Percentiles rank a stretch among this genome's conserved stretches.
Evolutionary conservation across 2,797 vertebrate genomes (phyloP).

Genomic region (Valencia hispanica): DNA sequence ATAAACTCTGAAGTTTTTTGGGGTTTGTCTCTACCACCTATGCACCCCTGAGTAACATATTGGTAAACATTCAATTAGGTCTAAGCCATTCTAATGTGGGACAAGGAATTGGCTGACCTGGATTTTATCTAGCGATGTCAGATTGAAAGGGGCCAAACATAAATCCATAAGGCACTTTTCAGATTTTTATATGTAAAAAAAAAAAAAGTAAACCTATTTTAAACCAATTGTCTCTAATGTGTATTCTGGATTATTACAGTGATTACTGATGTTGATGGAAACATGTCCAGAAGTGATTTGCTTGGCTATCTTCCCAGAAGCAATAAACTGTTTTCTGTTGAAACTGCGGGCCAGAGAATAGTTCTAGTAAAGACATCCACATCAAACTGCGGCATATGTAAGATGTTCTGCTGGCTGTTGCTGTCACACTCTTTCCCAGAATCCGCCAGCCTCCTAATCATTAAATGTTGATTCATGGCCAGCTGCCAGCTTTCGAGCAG

Average conservation of each 20-base stretch:
- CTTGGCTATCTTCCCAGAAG: slow-evolving; percentile 59
- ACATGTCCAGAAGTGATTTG: slow-evolving; percentile 26
- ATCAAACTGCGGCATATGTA: slow-evolving; percentile 45
- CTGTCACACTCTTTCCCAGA: slow-evolving; percentile 74
- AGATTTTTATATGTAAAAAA: background rate
- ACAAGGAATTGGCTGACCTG: background rate
- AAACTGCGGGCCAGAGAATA: slow-evolving; percentile 41
- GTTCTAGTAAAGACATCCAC: slow-evolving; percentile 58
- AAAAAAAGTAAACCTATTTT: too few species aligned
- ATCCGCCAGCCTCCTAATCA: slow-evolving; percentile 53
- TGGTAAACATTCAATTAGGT: background rate
- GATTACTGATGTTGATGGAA: slow-evolving; percentile 25
- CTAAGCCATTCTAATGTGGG: background rate
- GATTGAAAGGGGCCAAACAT: background rate
- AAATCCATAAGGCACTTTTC: background rate
- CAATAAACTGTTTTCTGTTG: slow-evolving; percentile 43
- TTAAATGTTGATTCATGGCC: slow-evolving; percentile 66
- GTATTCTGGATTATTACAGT: background rate
- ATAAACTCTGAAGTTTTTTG: background rate
- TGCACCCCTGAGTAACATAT: background rate
- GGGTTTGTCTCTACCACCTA: background rate
- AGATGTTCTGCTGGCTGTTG: slow-evolving; percentile 48
- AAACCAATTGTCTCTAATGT: background rate
- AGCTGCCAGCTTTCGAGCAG: slow-evolving; percentile 54
- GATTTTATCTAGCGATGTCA: background rate